These are phyloP conservation scores for Cacatua alba DNA, from an alignment of 2,113 vertebrate genomes.

Conservation along the genomic window DNA sequence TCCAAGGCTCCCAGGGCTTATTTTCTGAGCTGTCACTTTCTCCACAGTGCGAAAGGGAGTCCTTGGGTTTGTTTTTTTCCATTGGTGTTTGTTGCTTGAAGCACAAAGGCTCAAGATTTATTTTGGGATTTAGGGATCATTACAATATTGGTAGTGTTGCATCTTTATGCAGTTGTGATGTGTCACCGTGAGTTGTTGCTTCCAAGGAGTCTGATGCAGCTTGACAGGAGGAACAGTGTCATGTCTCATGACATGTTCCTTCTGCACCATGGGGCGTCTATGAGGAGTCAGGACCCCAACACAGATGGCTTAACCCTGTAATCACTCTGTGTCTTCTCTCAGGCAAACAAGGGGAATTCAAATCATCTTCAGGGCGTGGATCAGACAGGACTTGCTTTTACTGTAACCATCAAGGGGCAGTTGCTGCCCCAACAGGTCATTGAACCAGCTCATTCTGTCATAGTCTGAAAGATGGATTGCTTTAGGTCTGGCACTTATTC, in stretches of 20 bases:
- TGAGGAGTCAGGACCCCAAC: background rate
- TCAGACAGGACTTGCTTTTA: background rate
- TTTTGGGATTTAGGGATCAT: background rate
- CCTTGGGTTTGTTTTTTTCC: background rate
- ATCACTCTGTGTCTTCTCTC: background rate
- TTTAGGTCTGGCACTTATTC: slow-evolving; percentile 7
- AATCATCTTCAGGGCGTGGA: background rate
- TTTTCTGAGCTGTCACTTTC: background rate
- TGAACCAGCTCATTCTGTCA: slow-evolving; percentile 7
- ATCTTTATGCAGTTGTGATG: background rate
- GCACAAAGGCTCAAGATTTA: background rate
- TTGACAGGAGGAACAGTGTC: background rate
- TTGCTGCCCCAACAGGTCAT: slow-evolving; percentile 7
- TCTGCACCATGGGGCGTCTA: background rate
- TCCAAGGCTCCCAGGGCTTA: background rate
- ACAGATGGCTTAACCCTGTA: background rate
- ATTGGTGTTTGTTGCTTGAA: background rate
- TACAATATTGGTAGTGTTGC: background rate
- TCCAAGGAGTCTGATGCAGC: background rate
- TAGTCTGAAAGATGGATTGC: background rate
- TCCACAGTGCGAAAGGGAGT: background rate
- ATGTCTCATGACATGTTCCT: background rate
- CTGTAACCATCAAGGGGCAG: slow-evolving; percentile 3
- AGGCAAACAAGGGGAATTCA: background rate
- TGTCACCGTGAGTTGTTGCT: background rate